These are phyloP conservation scores for Zygogramma bicolorata DNA, from an alignment of 2,888 invertebrate species.

Conservation along the genomic window DNA sequence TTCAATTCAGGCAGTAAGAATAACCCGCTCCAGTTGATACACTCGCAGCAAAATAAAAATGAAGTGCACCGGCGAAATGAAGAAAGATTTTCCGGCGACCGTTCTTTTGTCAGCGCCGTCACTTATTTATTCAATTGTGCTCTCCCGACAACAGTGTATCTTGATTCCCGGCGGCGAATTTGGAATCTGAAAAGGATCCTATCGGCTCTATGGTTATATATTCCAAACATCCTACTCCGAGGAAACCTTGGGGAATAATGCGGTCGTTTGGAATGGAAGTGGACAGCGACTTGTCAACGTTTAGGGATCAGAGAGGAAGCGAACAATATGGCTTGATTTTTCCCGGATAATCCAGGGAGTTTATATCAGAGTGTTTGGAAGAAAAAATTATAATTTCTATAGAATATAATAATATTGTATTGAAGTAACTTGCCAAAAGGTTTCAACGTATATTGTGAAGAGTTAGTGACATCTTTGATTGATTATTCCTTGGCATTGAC, in stretches of 20 bases:
- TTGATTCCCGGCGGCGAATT: slow-evolving; percentile 40
- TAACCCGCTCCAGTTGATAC: neutral
- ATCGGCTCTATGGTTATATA: slow-evolving; percentile 48
- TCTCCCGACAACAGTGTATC: slow-evolving; percentile 37
- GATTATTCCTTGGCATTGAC: too few relatives aligned
- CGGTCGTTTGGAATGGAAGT: slow-evolving; percentile 30
- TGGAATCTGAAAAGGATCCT: slow-evolving; percentile 45
- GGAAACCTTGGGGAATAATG: slow-evolving; percentile 10
- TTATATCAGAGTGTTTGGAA: neutral
- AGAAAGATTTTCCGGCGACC: slow-evolving; percentile 30
- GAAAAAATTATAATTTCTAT: too few relatives aligned
- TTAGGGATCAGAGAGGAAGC: slow-evolving; percentile 8
- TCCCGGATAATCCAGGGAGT: neutral
- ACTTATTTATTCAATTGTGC: slow-evolving; percentile 39
- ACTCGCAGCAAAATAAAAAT: slow-evolving; percentile 35
- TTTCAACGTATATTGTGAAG: too few relatives aligned
- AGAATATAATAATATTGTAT: too few relatives aligned
- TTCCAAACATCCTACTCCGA: slow-evolving; percentile 49
- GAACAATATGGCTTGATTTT: neutral
- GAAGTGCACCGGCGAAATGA: slow-evolving; percentile 18
- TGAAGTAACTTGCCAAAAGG: too few relatives aligned
- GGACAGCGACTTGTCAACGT: slow-evolving; percentile 25
- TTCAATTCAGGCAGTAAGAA: neutral
- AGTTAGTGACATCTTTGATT: too few relatives aligned
- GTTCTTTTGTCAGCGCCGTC: slow-evolving; percentile 8